Evolutionary conservation across 92 coral and sea anemone species (phyloP).

Genomic region (Paragorgia papillata): DNA sequence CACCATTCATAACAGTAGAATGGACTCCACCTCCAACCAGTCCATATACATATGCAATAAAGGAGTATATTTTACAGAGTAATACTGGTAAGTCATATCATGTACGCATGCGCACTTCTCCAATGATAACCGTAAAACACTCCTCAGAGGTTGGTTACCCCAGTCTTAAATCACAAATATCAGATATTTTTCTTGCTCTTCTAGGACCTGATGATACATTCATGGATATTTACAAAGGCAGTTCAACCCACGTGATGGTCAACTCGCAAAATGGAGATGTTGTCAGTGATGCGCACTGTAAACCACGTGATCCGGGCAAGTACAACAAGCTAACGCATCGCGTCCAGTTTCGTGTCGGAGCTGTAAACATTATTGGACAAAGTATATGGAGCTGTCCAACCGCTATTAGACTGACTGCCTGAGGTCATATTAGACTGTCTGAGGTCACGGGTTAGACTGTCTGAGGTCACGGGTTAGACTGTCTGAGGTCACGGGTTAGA

Average conservation of each 20-base stretch:
- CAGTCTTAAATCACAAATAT: too few relatives aligned
- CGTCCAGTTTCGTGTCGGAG: conserved; percentile 94
- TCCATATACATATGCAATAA: conserved; percentile 74
- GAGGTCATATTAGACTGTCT: not conserved
- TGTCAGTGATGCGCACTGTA: not conserved
- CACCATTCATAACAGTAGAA: conserved; percentile 58
- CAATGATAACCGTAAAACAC: too few relatives aligned
- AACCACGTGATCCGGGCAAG: not conserved
- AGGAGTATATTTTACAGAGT: conserved; percentile 71
- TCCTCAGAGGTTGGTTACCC: too few relatives aligned
- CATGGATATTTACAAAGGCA: conserved; percentile 79
- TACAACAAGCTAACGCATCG: conserved; percentile 31
- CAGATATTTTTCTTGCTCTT: not conserved
- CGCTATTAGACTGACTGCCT: conserved; percentile 81
- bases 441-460: too few relatives aligned
- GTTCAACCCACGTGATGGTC: conserved; percentile 13
- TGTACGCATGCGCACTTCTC: not conserved
- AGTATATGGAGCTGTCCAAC: conserved; percentile 89
- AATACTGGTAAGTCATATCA: conserved; percentile 64
- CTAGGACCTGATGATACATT: conserved; percentile 79
- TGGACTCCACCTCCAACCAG: conserved; percentile 83
- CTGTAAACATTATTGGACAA: conserved; percentile 77
- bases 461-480: too few relatives aligned
- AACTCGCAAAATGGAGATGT: not conserved
- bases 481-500: too few relatives aligned